Base-by-base conservation (phyloP, 2,113 vertebrate genomes). In the Argyrosomus japonicus region DNA sequence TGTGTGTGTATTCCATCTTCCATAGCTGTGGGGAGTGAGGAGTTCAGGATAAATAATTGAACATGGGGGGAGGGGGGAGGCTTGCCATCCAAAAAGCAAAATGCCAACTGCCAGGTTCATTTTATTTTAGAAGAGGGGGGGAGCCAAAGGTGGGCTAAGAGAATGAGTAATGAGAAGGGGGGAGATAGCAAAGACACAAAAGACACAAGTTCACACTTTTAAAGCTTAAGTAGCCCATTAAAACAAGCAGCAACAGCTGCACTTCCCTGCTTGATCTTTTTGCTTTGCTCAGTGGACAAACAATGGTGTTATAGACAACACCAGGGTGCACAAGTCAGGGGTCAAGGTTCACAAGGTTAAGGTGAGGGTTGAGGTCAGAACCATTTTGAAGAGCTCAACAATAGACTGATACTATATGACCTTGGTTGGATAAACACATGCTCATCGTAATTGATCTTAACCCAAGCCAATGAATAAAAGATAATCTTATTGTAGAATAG, bases 41-140 rank as follows among this genome's bases (percentile, higher is more conserved):
- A 93, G 85, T 87, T 90, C 82, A 87, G 79, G 85, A 92, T 95
- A 87, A 93, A 94, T 93, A 93, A 94, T 94, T 93, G 81, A 94
- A 88, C 75, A 78, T 19, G 72, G 79, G 77, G 68, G 77, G 77
- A 47, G 36, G 67, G 88, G 64, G 53, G 77, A 69, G 73, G 68
- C 51, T 79, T 86, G 82, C 32, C 81, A 53, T 88, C 89, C 86
- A 90, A 88, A 93, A 81, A 75, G 81, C 82, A 78, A 89, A 90
- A 88, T 77, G 81, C 82, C 87, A 91, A 90, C 80, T 83, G 87
- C 71, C 83, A 84, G 65, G 75, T 69, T 91, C 47, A 11, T 83
- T 86, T 89, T 77, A 86, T 65, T 87, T 87, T 79, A 5, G 23
- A 79, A 63, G 50, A 58, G 77, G 75, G 60, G 29, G 61, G n/a